A percentile compares a stretch with the other conserved stretches of the same genome.
Conservation (phyloP, 2,888 invertebrate species). For the Diarsia brunnea region DNA sequence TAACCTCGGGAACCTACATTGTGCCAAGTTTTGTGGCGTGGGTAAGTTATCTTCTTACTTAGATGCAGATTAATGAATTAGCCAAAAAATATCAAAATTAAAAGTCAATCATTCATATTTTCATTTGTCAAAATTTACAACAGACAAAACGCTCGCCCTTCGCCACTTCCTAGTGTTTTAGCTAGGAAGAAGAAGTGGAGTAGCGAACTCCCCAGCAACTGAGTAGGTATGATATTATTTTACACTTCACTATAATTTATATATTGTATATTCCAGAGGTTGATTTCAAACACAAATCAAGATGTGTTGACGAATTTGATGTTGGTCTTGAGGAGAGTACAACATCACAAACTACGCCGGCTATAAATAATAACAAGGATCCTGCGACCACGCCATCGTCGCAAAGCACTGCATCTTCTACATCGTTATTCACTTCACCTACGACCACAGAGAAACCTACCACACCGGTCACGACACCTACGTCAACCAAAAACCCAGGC, state of each 20-base stretch:
- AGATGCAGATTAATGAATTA: not conserved
- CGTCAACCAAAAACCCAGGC: conserved; percentile 7
- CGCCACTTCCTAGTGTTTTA: not conserved
- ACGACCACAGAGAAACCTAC: not conserved
- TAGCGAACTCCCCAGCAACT: not conserved
- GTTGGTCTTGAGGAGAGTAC: conserved; percentile 25
- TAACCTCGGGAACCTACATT: conserved; percentile 78
- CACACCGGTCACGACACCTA: not conserved
- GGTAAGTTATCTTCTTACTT: conserved; percentile 74
- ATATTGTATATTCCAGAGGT: conserved; percentile 59
- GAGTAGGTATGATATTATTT: not conserved
- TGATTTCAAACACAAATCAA: conserved; percentile 38
- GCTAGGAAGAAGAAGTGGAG: not conserved
- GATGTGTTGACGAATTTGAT: conserved; percentile 47
- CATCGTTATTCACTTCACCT: conserved; percentile 30
- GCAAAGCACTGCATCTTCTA: not conserved
- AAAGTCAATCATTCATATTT: not conserved
- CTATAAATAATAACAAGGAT: conserved; percentile 23
- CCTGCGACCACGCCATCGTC: not conserved
- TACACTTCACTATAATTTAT: not conserved
- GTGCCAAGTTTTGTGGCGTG: conserved; percentile 82
- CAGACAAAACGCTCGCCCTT: not conserved
- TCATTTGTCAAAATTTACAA: not conserved
- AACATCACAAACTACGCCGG: not conserved
- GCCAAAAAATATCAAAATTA: not conserved